Evolutionary conservation across 1,140 invertebrate species (phyloP), one percentile per base, ranked within the genome.

Genomic region (Scaptomyza graminum): DNA sequence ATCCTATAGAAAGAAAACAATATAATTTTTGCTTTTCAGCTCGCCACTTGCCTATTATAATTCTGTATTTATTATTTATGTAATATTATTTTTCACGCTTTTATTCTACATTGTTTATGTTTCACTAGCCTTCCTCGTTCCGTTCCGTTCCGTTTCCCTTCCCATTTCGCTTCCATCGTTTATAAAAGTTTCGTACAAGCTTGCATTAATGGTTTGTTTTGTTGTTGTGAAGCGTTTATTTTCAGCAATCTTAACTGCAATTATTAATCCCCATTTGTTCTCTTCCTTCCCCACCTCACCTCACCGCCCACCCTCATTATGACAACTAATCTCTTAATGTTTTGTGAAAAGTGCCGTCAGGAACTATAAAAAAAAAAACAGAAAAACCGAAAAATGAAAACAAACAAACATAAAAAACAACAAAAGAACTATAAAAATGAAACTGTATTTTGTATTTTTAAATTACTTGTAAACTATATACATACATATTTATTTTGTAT

Each of bases 391-490:
- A 15, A 44, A 37, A 50, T 84, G 61, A 71, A 82, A 72, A 79
- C 12, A 41, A 41, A n/a, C 11, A 22, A n/a, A n/a, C n/a, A n/a
- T 22, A 22, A 22, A 22, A 22, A n/a, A 12, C n/a, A 41, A 41
- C 0, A 62, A 68, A 63, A 50, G 75, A 75, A 76, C 83, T 88
- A 88, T 88, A 59, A 75, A 85, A 79, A 82, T 73, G 79, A 87
- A 88, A 84, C 76, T 88, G 83, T 87, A 88, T 88, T 88, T 72
- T 88, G 83, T 88, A 88, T 78, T 88, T 85, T 88, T 79, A 83
- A 87, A 89, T 88, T 88, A 88, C 79, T 88, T 88, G 84, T 88
- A 88, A 85, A 85, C 76, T 88, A 74, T 89, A 85, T 88, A 85
- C 82, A 67, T 60, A 31, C 28, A 72, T 72, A 85, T 85, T 85